Evolutionary conservation across 2,888 invertebrate genomes (phyloP), one percentile per base, ranked within the genome.

Genomic region (Tetanocera ferruginea): DNA sequence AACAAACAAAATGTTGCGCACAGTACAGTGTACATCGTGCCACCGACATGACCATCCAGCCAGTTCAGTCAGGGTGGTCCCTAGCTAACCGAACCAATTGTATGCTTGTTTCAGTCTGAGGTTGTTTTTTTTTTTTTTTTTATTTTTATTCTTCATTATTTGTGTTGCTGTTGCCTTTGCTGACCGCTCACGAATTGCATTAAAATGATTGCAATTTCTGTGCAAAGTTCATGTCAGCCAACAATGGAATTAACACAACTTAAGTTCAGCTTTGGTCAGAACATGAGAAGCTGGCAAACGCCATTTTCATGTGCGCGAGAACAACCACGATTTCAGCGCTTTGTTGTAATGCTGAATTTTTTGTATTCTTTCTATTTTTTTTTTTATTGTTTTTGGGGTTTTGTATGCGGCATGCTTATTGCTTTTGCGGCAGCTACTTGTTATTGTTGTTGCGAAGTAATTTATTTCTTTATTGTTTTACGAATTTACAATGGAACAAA

Each of bases 401-500:
- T 60, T 70, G 19, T 43, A 28, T 67, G 43, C 28, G 72, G 79
- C 76, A 66, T 77, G 76, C 64, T 78, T 43, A 66, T 78, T 75
- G 37, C 5, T 11, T 4, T 60, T 60, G 43, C 37, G 72, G 49
- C 19, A 4, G 49, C n/a, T 57, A 57, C 34, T 60, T 86, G 85
- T 84, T 23, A 37, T 72, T 83, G 80, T 83, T 85, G 81, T 79
- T 79, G 78, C 78, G 87, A 86, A 89, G 88, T 88, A 88, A 88
- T 88, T 88, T 88, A 88, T 88, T 88, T 89, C 88, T 89, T 88
- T 88, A 88, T 88, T 88, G 89, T 88, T 88, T 88, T 87, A 87
- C 84, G 85, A 86, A 83, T 83, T 83, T 84, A 83, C 85, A 83
- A 83, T 83, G 79, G 81, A 82, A 80, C 81, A 79, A 82, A 80